These are phyloP conservation scores for Gerris buenoi DNA, from an alignment of 1,140 invertebrate genomes.

Conservation along the genomic window DNA sequence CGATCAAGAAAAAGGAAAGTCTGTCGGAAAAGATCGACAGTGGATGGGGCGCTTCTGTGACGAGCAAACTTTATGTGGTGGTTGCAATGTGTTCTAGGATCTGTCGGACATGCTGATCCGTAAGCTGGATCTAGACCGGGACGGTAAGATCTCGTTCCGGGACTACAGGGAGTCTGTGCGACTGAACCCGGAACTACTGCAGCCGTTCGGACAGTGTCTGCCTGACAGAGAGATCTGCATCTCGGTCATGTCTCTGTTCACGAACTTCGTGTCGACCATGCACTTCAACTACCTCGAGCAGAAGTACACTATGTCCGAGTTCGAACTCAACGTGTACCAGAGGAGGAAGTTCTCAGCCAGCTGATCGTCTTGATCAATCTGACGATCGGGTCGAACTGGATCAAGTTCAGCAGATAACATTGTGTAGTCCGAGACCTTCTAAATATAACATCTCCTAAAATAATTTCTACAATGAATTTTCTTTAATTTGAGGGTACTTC, in stretches of 20 bases:
- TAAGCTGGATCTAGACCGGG: conserved; percentile 7
- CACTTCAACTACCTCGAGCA: conserved; percentile 1
- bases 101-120: conserved; percentile 11
- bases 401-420: too few relatives aligned
- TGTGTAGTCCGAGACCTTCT: too few relatives aligned
- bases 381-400: too few relatives aligned
- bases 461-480: too few relatives aligned
- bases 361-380: too few relatives aligned
- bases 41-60: too few relatives aligned
- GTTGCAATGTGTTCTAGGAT: too few relatives aligned
- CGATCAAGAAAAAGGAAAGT: too few relatives aligned
- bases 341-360: background rate
- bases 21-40: too few relatives aligned
- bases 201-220: conserved; percentile 7
- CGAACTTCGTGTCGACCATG: background rate
- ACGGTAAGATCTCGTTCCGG: conserved; percentile 10
- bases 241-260: conserved; percentile 11
- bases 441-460: too few relatives aligned
- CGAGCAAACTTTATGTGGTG: too few relatives aligned
- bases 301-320: background rate
- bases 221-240: conserved; percentile 6
- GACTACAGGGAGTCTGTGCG: conserved; percentile 5
- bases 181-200: conserved; percentile 3
- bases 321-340: background rate
- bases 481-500: too few relatives aligned